Evolutionary conservation across 2,797 vertebrate genomes (phyloP), one percentile per base, ranked within the genome.

Genomic region (Bryconaethiops microstoma): DNA sequence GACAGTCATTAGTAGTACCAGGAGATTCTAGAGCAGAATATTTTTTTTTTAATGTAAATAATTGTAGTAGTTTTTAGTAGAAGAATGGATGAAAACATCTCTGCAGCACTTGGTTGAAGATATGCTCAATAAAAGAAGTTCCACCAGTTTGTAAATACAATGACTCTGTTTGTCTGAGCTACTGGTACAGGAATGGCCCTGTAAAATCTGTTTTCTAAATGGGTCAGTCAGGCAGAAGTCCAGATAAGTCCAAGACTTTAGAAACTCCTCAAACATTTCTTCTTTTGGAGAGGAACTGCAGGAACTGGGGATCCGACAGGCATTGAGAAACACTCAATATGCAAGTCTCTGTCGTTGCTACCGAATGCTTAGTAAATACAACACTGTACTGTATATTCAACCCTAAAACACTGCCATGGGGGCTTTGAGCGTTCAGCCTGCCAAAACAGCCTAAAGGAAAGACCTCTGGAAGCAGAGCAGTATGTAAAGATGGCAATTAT

Each of bases 371-470:
- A 23, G 64, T n/a, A 3, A 40, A 21, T 6, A 29, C 25, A 63
- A 63, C 23, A 63, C 60, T 59, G 19, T 73, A 54, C 59, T 63
- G 59, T n/a, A 63, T 29, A 75, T 63, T 48, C 74, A 35, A 35
- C 21, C 39, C 57, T 75, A 60, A 62, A 62, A 70, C 42, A 70
- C 3, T 67, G 40, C 35, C 21, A 19, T 7, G 19, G 45, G 29
- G 67, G 68, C 17, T 21, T 45, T 23, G 54, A 42, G 57, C 16
- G 14, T 10, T 40, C 55, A 25, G 62, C 23, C 79, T 80, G 64
- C 2, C 9, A 75, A 57, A 59, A 67, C 54, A 65, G 12, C 48
- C 62, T n/a, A 21, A 48, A 45, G 71, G 68, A 14, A 35, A 48
- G 39, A 64, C 39, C 21, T 76, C 17, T 29, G 55, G 21, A 59